Percentiles rank a stretch among this genome's conserved stretches.
Conservation (phyloP, 2,888 invertebrate genomes). For the Sipunculus nudus region DNA sequence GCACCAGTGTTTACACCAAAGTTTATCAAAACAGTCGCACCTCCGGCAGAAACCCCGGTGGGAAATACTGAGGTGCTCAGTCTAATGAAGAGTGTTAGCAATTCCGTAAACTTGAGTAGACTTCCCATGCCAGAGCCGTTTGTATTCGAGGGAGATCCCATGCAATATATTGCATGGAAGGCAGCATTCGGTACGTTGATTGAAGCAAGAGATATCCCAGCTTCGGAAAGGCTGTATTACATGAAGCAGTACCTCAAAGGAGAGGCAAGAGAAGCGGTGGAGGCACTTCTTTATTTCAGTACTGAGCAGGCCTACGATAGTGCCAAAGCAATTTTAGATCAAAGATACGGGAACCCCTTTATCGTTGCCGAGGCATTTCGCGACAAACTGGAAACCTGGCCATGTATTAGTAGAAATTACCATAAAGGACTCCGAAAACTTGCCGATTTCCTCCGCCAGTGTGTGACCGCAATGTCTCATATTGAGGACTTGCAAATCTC, state of each 20-base stretch:
- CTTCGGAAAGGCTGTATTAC: slow-evolving; percentile 32
- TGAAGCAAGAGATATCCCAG: slow-evolving; percentile 14
- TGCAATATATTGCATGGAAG: slow-evolving; percentile 33
- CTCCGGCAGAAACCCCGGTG: too few relatives aligned
- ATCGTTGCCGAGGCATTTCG: slow-evolving; percentile 29
- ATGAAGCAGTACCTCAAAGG: slow-evolving; percentile 36
- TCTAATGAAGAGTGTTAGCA: too few relatives aligned
- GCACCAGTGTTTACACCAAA: too few relatives aligned
- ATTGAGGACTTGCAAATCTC: slow-evolving; percentile 12
- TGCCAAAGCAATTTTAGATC: slow-evolving; percentile 29
- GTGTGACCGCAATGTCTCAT: slow-evolving; percentile 21
- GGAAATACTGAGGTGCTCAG: too few relatives aligned
- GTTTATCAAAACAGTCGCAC: too few relatives aligned
- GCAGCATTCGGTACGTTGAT: slow-evolving; percentile 32
- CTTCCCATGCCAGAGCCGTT: slow-evolving; percentile 29
- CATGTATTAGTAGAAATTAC: slow-evolving; percentile 23
- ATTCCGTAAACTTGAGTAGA: slow-evolving; percentile 8
- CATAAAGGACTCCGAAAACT: slow-evolving; percentile 22
- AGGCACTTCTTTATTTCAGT: slow-evolving; percentile 33
- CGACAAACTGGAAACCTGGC: slow-evolving; percentile 28
- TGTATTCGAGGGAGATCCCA: slow-evolving; percentile 33
- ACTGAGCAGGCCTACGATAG: slow-evolving; percentile 22
- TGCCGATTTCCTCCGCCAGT: slow-evolving; percentile 31
- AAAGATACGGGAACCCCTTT: slow-evolving; percentile 34
- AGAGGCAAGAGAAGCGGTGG: slow-evolving; percentile 29